These are phyloP conservation scores for Tipula lateralis DNA, from an alignment of 2,888 invertebrate genomes.

Conservation along the genomic window DNA sequence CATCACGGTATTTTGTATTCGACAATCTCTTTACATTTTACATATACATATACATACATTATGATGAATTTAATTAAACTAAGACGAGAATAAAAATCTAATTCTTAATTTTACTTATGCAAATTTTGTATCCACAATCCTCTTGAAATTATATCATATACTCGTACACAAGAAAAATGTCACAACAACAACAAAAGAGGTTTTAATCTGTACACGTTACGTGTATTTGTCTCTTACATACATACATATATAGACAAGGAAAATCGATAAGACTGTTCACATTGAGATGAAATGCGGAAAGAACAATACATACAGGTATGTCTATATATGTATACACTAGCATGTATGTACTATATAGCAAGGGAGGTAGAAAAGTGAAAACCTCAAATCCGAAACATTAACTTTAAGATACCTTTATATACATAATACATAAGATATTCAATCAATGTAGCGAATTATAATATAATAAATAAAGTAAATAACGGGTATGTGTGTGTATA, in stretches of 20 bases:
- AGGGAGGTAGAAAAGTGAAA: no score
- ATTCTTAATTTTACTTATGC: neutral
- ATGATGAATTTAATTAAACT: neutral
- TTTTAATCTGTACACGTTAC: neutral
- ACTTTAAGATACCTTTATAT: neutral
- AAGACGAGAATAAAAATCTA: neutral
- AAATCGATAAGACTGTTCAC: neutral
- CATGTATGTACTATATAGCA: no score
- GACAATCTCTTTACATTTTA: neutral
- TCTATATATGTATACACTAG: no score
- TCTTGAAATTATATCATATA: neutral
- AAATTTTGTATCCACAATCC: neutral
- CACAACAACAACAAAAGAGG: no score
- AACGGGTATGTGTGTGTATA: neutral
- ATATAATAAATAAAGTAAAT: neutral
- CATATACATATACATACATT: neutral
- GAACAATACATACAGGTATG: no score
- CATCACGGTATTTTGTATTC: neutral
- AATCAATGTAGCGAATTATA: neutral
- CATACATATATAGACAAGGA: neutral
- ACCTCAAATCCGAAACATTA: no score
- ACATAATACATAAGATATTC: neutral
- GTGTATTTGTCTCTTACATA: neutral
- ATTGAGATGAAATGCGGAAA: neutral
- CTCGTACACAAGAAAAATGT: no score